Evolutionary conservation across 2,113 vertebrate genomes (phyloP).

Genomic region (Gymnogyps californianus): DNA sequence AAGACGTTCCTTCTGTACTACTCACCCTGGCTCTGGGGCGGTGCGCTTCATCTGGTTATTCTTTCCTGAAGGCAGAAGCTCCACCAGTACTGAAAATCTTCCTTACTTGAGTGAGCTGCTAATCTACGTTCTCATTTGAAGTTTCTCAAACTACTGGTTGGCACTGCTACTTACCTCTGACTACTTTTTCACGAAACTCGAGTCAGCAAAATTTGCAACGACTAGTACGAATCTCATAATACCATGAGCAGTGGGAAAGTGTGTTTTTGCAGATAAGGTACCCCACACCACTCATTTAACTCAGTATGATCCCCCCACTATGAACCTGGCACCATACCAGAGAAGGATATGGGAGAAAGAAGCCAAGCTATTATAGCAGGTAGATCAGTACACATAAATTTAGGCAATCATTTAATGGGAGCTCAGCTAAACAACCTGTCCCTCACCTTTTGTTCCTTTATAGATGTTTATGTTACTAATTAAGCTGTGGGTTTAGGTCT

Average conservation of each 20-base stretch:
- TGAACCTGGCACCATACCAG: neutral
- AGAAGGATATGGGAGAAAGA: neutral
- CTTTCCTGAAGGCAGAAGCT: neutral
- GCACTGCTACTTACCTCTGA: neutral
- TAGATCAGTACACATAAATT: neutral
- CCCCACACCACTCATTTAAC: neutral
- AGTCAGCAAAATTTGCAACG: constrained; percentile 5
- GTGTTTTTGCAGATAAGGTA: neutral
- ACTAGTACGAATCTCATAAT: neutral
- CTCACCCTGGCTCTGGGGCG: neutral
- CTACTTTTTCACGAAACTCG: neutral
- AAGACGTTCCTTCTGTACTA: neutral
- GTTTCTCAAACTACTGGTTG: neutral
- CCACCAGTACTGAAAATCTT: neutral
- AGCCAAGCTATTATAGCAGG: neutral
- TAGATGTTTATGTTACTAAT: constrained; percentile 56
- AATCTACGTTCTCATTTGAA: neutral
- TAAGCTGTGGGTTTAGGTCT: constrained; percentile 42
- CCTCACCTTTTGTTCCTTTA: constrained; percentile 48
- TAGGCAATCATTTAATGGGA: neutral
- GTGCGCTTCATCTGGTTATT: neutral
- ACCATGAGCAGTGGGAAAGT: neutral
- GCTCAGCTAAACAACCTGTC: constrained; percentile 12
- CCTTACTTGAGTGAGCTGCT: neutral
- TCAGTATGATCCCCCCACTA: neutral